These are phyloP conservation scores for Homalodisca vitripennis DNA, from an alignment of 1,140 invertebrate species.

Conservation along the genomic window DNA sequence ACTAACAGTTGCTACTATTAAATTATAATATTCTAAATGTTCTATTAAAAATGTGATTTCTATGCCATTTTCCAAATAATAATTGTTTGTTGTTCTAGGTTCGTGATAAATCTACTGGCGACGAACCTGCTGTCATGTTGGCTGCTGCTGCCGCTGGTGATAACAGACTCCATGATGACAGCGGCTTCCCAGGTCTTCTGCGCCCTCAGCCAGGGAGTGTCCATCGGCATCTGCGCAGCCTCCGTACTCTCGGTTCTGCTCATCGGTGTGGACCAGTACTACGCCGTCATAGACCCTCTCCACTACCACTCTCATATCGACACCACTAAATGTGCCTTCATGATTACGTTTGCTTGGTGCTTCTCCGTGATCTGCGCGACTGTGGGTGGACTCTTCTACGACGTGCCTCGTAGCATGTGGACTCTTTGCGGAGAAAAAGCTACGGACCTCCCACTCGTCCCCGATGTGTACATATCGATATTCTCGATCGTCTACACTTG, in stretches of 20 bases:
- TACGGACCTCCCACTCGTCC: slow-evolving; percentile 7
- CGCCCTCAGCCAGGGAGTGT: slow-evolving; percentile 52
- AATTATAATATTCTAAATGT: no score
- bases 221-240: slow-evolving; percentile 54
- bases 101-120: slow-evolving; percentile 65
- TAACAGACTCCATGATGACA: slow-evolving; percentile 48
- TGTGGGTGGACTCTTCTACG: slow-evolving; percentile 47
- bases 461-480: slow-evolving; percentile 27
- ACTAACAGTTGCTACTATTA: no score
- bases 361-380: slow-evolving; percentile 58
- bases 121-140: slow-evolving; percentile 64
- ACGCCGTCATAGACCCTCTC: slow-evolving; percentile 81
- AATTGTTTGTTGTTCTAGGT: slow-evolving; percentile 53
- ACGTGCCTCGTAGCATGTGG: slow-evolving; percentile 19
- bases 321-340: slow-evolving; percentile 64
- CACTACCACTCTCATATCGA: slow-evolving; percentile 78
- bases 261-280: slow-evolving; percentile 83
- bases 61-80: background rate
- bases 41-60: background rate
- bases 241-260: slow-evolving; percentile 71
- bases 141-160: slow-evolving; percentile 59
- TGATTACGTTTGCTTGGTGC: slow-evolving; percentile 68
- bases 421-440: slow-evolving; percentile 5
- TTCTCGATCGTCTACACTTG: slow-evolving; percentile 38
- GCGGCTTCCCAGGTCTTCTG: slow-evolving; percentile 44